A percentile compares a stretch with the other conserved stretches of the same genome.
Evolutionary conservation across 2,113 vertebrate species (phyloP).

Genomic region (Oryzias curvinotus): DNA sequence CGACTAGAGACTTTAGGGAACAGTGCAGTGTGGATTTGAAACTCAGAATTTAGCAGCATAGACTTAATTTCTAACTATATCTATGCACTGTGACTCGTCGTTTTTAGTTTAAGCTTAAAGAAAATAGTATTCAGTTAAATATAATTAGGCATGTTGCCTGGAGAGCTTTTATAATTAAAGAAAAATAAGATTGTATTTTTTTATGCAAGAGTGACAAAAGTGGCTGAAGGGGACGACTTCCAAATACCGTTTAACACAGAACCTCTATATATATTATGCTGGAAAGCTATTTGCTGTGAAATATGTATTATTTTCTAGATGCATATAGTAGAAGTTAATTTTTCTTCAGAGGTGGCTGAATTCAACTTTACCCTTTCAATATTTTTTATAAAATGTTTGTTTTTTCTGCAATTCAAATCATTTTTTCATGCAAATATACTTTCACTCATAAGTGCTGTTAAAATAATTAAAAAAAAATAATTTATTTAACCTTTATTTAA

Average conservation of each 20-base stretch:
- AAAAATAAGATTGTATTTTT: slow-evolving; percentile 63
- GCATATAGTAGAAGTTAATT: slow-evolving; percentile 38
- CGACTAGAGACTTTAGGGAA: too few relatives aligned
- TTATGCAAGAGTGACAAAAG: slow-evolving; percentile 68
- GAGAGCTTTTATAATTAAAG: slow-evolving; percentile 77
- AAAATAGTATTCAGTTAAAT: slow-evolving; percentile 63
- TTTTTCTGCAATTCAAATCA: too few relatives aligned
- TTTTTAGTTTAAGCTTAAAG: slow-evolving; percentile 39
- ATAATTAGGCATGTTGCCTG: slow-evolving; percentile 45
- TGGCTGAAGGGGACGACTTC: slow-evolving; percentile 68
- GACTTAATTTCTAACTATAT: neutral
- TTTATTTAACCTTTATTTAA: too few relatives aligned
- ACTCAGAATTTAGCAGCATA: too few relatives aligned
- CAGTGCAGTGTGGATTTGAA: too few relatives aligned
- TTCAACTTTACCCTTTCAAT: too few relatives aligned
- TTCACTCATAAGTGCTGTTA: too few relatives aligned
- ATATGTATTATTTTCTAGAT: slow-evolving; percentile 62
- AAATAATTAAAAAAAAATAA: too few relatives aligned
- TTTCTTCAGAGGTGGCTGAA: neutral
- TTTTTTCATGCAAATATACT: too few relatives aligned
- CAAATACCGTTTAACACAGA: slow-evolving; percentile 70
- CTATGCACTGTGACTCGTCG: slow-evolving; percentile 16
- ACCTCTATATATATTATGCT: slow-evolving; percentile 16
- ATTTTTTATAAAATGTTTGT: too few relatives aligned
- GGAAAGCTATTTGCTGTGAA: slow-evolving; percentile 47